Base-by-base conservation (phyloP, 2,797 vertebrate species). In the Nannoperca australis region DNA sequence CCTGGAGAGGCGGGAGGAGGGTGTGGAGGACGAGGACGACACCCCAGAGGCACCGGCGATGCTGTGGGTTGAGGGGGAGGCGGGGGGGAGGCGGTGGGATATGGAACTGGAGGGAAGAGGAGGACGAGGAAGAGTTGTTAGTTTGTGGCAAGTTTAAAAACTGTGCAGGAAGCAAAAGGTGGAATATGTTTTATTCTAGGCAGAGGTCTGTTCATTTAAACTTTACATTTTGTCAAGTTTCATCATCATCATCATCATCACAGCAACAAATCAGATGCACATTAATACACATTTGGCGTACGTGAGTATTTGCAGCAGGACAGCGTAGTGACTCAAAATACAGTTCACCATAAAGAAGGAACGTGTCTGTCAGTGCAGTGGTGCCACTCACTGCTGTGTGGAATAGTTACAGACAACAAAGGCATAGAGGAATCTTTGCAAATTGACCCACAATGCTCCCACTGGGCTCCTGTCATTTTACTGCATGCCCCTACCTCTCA, bases 41-140 rank as follows among this genome's bases (percentile, higher is more conserved):
- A 70, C 79, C 1, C 94, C 95, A 0, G 92, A 92, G 47, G 95
- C 94, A 10, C 95, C 95, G 0, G 96, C 96, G 9, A 98, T 97
- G 92, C 97, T 98, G 92, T 97, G 97, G 67, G 96, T 96, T 15
- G 97, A 98, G 27, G 96, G 96, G 3, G 96, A 97, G 45, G 97
- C 93, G 0, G 97, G 96, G 12, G 97, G 96, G 13, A 96, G 95
- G 67, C 97, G 96, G 63, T 95, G 94, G 81, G 96, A 84, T 18
- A 95, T 80, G 0, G 96, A 94, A 85, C 97, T 97, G 72, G 6
- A 32, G 30, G 24, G 45, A 38, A 6, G 32, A 58, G 40, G 18
- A 32, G 15, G 9, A 49, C 17, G 44, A 34, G 32, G 32, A 34
- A 22, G 13, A 69, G 24, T 5, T 10, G 12, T 27, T 8, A 54